These are phyloP conservation scores for Flabesymbios commensalis DNA, from an alignment of 2,888 invertebrate genomes.

Conservation along the genomic window DNA sequence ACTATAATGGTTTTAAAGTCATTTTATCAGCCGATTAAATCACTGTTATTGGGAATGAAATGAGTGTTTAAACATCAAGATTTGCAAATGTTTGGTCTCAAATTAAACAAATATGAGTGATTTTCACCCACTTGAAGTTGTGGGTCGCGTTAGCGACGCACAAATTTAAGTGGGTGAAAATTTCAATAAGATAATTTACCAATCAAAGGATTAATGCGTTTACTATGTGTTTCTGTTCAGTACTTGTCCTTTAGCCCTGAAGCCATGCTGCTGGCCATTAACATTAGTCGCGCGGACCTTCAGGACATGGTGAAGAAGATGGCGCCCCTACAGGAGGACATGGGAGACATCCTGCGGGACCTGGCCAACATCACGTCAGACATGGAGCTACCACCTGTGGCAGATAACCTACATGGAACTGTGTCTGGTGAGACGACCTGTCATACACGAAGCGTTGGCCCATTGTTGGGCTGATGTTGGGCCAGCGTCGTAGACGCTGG, in stretches of 20 bases:
- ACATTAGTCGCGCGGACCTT: constrained; percentile 38
- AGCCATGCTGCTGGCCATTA: constrained; percentile 32
- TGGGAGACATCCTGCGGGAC: not conserved
- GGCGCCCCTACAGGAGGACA: constrained; percentile 1
- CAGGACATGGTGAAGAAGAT: constrained; percentile 11
- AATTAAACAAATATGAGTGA: too few relatives aligned
- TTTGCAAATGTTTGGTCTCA: too few relatives aligned
- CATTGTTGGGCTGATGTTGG: too few relatives aligned
- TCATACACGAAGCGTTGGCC: too few relatives aligned
- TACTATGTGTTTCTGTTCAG: not conserved
- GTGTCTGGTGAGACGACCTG: not conserved
- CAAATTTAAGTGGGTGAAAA: constrained; percentile 42
- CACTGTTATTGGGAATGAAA: too few relatives aligned
- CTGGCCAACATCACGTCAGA: constrained; percentile 7
- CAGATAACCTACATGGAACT: not conserved
- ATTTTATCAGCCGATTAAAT: too few relatives aligned
- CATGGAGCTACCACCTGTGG: not conserved
- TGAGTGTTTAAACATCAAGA: too few relatives aligned
- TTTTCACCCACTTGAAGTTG: too few relatives aligned
- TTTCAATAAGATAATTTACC: not conserved
- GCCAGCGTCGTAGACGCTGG: too few relatives aligned
- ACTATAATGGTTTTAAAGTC: too few relatives aligned
- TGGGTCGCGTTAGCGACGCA: too few relatives aligned
- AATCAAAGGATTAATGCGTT: not conserved
- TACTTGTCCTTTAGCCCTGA: constrained; percentile 21